Evolutionary conservation across 2,797 vertebrate species (phyloP).

Genomic region (Petrocephalus schoutedeni): DNA sequence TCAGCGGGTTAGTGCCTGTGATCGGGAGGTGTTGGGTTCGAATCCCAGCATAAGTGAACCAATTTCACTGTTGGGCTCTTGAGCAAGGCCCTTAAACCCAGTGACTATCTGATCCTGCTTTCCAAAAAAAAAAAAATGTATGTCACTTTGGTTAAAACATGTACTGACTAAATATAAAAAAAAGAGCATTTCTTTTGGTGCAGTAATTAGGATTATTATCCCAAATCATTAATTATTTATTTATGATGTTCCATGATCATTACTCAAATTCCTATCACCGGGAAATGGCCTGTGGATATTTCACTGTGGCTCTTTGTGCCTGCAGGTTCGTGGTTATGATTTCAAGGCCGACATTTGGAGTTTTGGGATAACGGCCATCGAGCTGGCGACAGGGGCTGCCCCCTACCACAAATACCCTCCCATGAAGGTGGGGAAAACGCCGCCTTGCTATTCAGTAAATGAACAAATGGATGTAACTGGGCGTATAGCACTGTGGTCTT

Average conservation of each 20-base stretch:
- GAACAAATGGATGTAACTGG: background rate
- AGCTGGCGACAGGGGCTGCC: constrained; percentile 85
- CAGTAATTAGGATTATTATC: background rate
- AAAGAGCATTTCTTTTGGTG: background rate
- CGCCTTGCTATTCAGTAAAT: background rate
- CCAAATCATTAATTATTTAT: background rate
- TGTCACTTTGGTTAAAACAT: background rate
- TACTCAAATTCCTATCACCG: background rate
- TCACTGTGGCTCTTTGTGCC: constrained; percentile 13
- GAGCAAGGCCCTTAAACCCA: background rate
- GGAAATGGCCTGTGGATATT: background rate
- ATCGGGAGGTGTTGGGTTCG: background rate
- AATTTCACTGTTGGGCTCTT: background rate
- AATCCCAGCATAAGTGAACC: background rate
- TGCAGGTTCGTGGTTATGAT: constrained; percentile 85
- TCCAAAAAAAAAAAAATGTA: background rate
- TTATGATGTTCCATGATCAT: background rate
- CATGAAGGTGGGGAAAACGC: constrained; percentile 73
- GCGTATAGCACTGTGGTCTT: background rate
- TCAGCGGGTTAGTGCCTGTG: background rate
- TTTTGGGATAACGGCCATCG: constrained; percentile 93
- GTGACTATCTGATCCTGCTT: background rate
- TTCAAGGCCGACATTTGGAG: constrained; percentile 97
- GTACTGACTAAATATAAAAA: background rate
- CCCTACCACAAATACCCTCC: constrained; percentile 94